Conservation (phyloP, 2,888 invertebrate genomes). For the Leptinotarsa peninsularis region DNA sequence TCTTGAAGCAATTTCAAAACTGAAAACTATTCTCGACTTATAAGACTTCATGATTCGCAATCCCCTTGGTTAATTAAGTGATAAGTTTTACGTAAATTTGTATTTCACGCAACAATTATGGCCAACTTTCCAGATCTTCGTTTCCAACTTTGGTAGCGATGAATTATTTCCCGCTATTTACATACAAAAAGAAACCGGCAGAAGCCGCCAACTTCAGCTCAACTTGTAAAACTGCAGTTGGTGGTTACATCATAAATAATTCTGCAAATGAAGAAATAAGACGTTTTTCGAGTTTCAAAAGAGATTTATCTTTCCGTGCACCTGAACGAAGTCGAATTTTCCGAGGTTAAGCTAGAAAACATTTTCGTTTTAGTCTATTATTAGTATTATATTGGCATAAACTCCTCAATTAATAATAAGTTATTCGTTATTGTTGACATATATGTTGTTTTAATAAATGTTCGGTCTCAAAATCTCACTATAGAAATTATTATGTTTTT, state of each 20-base stretch:
- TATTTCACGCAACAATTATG: conserved; percentile 45
- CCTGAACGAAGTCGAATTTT: no score
- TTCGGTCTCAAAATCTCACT: no score
- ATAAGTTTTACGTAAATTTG: conserved; percentile 42
- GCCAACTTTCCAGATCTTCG: conserved; percentile 38
- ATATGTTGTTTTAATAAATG: no score
- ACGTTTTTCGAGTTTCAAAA: conserved; percentile 1
- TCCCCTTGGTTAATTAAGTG: conserved; percentile 34
- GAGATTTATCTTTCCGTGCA: neutral
- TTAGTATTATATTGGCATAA: no score
- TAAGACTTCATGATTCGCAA: conserved; percentile 31
- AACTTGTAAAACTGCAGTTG: conserved; percentile 26
- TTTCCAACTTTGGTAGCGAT: conserved; percentile 31
- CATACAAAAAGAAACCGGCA: conserved; percentile 27
- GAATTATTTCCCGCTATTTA: conserved; percentile 35
- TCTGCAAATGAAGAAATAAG: neutral
- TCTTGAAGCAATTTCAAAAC: conserved; percentile 25
- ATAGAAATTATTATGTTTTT: no score
- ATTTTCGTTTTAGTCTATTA: no score
- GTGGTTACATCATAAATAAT: conserved; percentile 24
- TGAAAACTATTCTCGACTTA: conserved; percentile 17
- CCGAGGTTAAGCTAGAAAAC: no score
- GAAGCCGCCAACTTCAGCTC: conserved; percentile 29
- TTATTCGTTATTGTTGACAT: no score
- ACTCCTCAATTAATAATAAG: no score